Evolutionary conservation across 2,113 vertebrate species (phyloP), one percentile per base, ranked within the genome.

Genomic region (Aphelocoma coerulescens): DNA sequence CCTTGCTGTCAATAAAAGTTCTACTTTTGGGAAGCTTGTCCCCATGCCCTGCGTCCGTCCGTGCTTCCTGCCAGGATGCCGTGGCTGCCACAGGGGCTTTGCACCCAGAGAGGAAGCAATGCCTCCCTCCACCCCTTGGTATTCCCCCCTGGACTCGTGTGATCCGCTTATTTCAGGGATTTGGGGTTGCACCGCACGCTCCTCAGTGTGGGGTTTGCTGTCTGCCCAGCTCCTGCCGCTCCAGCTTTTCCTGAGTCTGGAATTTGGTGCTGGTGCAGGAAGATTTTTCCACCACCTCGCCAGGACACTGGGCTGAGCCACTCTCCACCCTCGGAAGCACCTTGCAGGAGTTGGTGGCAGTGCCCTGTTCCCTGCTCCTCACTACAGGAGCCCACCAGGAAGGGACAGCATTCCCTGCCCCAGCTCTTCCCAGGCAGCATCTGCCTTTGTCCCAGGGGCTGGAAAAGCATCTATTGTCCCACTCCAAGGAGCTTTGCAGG

Each of bases 1-100:
- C 91, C 82, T 63, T 44, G 41, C 91, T 30, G 3, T 92, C 93
- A 97, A 96, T 97, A 96, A 97, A 97, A 96, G 44, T 32, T 90
- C 88, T 96, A 85, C 92, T 96, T 96, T 95, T 91, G 95, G 96
- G 96, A 94, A 80, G 75, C 72, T 62, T 6, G 80, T 63, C 52
- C 3, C 2, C 11, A 0, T 5, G 39, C 35, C 24, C 3, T 19
- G 0, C 1, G 6, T 87, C 63, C 9, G 22, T 87, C 63, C 10
- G 19, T 83, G 65, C 63, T 55, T 65, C 57, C 68, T n/a, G 37
- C 20, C 0, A 4, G 13, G 43, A 12, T 6, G 1, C 82, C 20
- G 41, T 4, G 27, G 35, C 46, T 14, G 44, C 72, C 5, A 0
- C 52, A 1, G 49, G 83, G 76, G 44, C 65, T 85, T 87, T 23